These are phyloP conservation scores for Salmo trutta DNA, from an alignment of 2,797 vertebrate species.

Conservation along the genomic window DNA sequence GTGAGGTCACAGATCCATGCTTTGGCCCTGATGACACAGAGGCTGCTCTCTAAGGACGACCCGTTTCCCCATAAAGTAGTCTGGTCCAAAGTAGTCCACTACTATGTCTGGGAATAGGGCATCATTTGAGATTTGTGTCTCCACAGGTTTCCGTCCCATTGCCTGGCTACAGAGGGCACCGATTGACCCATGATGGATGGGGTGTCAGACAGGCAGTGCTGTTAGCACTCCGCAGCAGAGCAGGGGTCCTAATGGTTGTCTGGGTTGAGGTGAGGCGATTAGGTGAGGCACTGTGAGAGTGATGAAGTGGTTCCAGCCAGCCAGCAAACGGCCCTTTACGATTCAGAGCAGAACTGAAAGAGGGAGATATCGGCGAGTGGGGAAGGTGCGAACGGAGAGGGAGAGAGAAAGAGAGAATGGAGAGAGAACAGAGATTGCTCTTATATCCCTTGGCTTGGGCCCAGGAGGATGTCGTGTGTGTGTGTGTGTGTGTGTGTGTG, in stretches of 20 bases:
- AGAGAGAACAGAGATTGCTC: not conserved
- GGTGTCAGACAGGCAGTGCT: conserved; percentile 5
- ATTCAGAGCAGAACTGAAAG: not conserved
- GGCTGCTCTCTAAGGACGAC: too few relatives aligned
- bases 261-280: not conserved
- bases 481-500: conserved; percentile 9
- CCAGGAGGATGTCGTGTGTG: not conserved
- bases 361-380: not conserved
- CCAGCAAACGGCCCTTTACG: not conserved
- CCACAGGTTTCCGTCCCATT: not conserved
- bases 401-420: not conserved
- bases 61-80: too few relatives aligned
- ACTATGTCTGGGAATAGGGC: too few relatives aligned
- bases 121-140: not conserved
- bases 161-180: not conserved
- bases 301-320: not conserved
- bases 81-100: too few relatives aligned
- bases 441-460: too few relatives aligned
- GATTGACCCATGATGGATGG: conserved; percentile 5
- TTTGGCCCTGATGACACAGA: too few relatives aligned
- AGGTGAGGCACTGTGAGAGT: not conserved
- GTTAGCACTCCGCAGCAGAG: not conserved
- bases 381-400: not conserved
- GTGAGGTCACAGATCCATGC: too few relatives aligned
- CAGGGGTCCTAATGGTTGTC: conserved; percentile 1